Conservation (phyloP, 2,888 invertebrate species). For the Pammene fasciana region DNA sequence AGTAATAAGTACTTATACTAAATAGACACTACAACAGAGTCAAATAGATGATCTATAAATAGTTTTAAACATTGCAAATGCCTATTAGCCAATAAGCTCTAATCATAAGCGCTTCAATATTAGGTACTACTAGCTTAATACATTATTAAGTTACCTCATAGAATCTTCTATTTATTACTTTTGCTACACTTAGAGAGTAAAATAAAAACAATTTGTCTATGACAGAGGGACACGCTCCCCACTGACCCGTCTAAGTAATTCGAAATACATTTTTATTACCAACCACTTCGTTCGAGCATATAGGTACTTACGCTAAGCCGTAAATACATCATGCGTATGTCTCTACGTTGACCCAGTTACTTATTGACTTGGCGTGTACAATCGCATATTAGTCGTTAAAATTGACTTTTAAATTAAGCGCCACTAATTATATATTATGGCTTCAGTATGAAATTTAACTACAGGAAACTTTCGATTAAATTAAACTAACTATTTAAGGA, state of each 20-base stretch:
- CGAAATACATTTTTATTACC: constrained; percentile 20
- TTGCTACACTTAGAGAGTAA: neutral
- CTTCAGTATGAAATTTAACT: no score
- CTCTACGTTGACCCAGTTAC: constrained; percentile 22
- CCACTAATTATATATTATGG: neutral
- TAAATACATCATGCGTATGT: constrained; percentile 9
- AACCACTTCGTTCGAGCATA: constrained; percentile 17
- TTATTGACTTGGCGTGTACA: constrained; percentile 14
- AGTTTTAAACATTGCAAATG: no score
- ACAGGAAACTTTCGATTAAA: no score
- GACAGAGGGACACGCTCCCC: neutral
- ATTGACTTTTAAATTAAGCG: constrained; percentile 8
- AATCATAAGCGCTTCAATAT: no score
- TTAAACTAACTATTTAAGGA: no score
- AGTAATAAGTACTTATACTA: no score
- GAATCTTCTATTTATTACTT: no score
- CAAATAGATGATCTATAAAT: no score
- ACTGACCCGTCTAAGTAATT: constrained; percentile 15
- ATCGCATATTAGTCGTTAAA: constrained; percentile 1
- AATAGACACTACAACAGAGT: no score
- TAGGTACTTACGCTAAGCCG: constrained; percentile 3
- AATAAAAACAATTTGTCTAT: neutral
- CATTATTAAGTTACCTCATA: no score
- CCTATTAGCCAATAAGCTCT: no score
- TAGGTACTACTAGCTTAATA: no score